Base-by-base conservation (phyloP, 2,797 vertebrate genomes). In the Ptychobarbus kaznakovi region DNA sequence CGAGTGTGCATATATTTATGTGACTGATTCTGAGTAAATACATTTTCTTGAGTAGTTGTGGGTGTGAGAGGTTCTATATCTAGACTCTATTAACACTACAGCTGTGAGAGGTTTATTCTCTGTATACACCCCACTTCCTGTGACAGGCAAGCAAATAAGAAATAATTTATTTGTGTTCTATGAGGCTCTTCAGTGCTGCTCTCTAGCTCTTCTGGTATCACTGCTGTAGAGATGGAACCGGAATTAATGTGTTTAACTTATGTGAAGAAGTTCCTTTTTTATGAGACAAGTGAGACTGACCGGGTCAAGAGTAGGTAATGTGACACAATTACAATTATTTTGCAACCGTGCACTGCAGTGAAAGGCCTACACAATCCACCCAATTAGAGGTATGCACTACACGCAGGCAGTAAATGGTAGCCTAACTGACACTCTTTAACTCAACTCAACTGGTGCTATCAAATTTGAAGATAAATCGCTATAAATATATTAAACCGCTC, bases 91-190 rank as follows among this genome's bases (percentile, higher is more conserved):
- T n/a, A 46, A 74, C 25, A 61, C 58, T 68, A 44, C 18, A 84
- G 11, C 49, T 58, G 35, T 58, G 46, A 68, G 53, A 61, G 4
- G n/a, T 65, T 65, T 66, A 40, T 83, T 76, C 25, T 7, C 70
- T 65, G n/a, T 32, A 80, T 86, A 63, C 20, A 16, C 28, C 61
- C 80, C 63, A 86, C 75, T 82, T 87, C 85, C 79, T 87, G 68
- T 81, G 25, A 65, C 66, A 25, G 38, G 68, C 46, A 61, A 83
- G 20, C 42, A 86, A 87, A 84, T 80, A 78, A 74, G 35, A 83
- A 83, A 61, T 81, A 1, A 35, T 46, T 63, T 58, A 66, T 32
- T 77, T 80, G 38, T 22, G 22, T 86, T 65, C 32, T 63, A 83
- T 44, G 22, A 63, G 40, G 32, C 28, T n/a, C 20, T 78, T 77